A percentile compares a stretch with the other conserved stretches of the same genome.
Evolutionary conservation across 2,113 vertebrate species (phyloP).

Genomic region (Phoxinus phoxinus): DNA sequence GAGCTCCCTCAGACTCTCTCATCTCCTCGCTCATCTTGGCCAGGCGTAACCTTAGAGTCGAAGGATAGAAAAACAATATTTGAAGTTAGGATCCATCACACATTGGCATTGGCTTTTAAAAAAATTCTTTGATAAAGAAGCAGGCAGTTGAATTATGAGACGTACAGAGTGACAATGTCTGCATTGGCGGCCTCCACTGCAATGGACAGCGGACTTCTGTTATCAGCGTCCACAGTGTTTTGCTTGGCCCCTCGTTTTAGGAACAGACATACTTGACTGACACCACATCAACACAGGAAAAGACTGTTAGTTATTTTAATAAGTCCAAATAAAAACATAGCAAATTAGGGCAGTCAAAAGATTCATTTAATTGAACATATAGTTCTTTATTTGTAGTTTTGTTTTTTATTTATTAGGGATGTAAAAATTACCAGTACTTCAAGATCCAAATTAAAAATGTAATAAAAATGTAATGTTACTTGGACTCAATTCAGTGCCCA

Average conservation of each 20-base stretch:
- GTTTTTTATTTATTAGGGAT: no score
- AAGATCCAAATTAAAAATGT: no score
- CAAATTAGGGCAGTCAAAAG: no score
- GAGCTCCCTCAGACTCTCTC: slow-evolving; percentile 84
- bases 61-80: background rate
- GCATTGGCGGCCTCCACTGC: slow-evolving; percentile 50
- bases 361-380: no score
- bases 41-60: slow-evolving; percentile 79
- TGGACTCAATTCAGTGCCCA: no score
- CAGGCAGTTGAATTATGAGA: background rate
- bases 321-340: no score
- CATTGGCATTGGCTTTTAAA: no score
- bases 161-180: slow-evolving; percentile 52
- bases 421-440: no score
- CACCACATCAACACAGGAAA: background rate
- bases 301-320: background rate
- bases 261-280: slow-evolving; percentile 50
- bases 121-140: background rate
- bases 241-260: slow-evolving; percentile 50
- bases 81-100: background rate
- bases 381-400: no score
- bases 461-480: no score
- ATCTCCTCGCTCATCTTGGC: slow-evolving; percentile 90
- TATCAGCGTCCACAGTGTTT: slow-evolving; percentile 16
- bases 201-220: slow-evolving; percentile 45